phyloP scores from a whole-genome alignment of 2,888 invertebrate species.

The Xestia c-nigrum region DNA sequence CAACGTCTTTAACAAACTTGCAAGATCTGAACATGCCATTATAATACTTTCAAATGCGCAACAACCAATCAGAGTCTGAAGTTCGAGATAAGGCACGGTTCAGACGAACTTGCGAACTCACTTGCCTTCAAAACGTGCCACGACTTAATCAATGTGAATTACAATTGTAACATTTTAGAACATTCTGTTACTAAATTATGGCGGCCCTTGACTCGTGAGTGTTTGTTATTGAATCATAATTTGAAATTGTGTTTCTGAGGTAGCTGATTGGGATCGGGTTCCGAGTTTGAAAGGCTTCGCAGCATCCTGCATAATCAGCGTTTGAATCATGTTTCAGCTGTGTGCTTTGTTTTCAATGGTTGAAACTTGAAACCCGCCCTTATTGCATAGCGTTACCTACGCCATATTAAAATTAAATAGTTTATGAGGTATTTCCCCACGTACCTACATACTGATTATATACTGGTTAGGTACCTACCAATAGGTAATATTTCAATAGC shows the following conservation, averaged over 20 bases:
- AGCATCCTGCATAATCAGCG: background rate
- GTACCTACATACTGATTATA: no score
- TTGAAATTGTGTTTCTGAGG: conserved; percentile 36
- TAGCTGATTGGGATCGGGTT: conserved; percentile 25
- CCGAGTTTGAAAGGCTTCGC: conserved; percentile 13
- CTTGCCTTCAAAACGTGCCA: conserved; percentile 68
- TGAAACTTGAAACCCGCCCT: background rate
- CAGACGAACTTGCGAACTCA: conserved; percentile 70
- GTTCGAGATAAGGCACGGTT: conserved; percentile 73
- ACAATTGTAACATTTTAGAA: conserved; percentile 65
- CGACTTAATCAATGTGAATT: conserved; percentile 71
- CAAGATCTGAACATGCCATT: conserved; percentile 61
- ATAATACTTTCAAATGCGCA: conserved; percentile 64
- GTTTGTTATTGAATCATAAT: conserved; percentile 31
- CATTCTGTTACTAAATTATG: conserved; percentile 55
- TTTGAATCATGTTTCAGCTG: conserved; percentile 12
- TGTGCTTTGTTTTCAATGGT: background rate
- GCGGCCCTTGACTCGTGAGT: conserved; percentile 34
- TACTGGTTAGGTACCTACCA: background rate
- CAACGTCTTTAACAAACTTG: conserved; percentile 42
- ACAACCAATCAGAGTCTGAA: conserved; percentile 68
- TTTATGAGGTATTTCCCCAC: background rate
- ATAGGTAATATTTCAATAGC: background rate
- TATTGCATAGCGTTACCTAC: background rate
- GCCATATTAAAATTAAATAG: background rate